phyloP scores from a whole-genome alignment of 2,113 vertebrate species.

The Dipodomys ordii region DNA sequence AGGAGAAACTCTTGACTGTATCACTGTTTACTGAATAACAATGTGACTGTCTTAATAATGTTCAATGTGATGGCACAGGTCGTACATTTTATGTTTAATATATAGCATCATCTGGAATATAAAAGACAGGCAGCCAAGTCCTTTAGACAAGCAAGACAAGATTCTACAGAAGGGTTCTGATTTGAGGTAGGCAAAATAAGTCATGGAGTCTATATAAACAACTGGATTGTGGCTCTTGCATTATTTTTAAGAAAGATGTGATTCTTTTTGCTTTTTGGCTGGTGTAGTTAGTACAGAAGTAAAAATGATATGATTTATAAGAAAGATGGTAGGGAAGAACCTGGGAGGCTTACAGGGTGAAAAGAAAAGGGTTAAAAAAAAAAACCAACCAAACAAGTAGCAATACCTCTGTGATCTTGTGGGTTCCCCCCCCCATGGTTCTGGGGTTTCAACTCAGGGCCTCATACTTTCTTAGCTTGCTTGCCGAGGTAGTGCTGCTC shows the following conservation, averaged over 20 bases:
- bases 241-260: background rate
- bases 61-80: constrained; percentile 18
- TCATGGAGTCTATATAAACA: background rate
- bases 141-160: constrained; percentile 24
- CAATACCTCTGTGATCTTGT: background rate
- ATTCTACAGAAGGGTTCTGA: background rate
- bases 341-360: background rate
- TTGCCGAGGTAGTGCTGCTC: too few relatives aligned
- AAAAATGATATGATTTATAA: constrained; percentile 43
- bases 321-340: background rate
- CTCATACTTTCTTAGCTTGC: too few relatives aligned
- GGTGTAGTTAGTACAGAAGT: background rate
- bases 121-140: constrained; percentile 2
- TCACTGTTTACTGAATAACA: constrained; percentile 15
- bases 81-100: constrained; percentile 45
- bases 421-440: too few relatives aligned
- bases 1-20: background rate
- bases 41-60: constrained; percentile 7
- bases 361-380: background rate
- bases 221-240: background rate
- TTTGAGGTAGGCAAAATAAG: too few relatives aligned
- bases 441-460: too few relatives aligned
- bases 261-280: constrained; percentile 13
- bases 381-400: background rate
- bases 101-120: background rate